phyloP scores from a whole-genome alignment of 2,797 vertebrate species.

The Chelmon rostratus region DNA sequence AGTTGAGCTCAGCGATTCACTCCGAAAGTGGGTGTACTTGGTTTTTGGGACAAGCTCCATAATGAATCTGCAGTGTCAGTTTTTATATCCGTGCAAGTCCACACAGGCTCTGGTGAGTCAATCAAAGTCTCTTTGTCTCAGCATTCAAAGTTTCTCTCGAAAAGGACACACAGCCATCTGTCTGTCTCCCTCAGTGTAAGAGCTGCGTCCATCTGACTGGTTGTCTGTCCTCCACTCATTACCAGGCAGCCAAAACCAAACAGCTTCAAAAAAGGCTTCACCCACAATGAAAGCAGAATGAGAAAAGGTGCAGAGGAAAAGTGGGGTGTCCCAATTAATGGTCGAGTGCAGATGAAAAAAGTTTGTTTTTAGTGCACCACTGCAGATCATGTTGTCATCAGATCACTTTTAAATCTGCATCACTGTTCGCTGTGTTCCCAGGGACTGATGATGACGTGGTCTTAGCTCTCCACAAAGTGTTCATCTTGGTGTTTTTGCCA shows the following conservation, averaged over 20 bases:
- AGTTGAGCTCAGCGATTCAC: slow-evolving; percentile 92
- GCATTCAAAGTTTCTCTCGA: slow-evolving; percentile 71
- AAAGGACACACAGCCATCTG: slow-evolving; percentile 68
- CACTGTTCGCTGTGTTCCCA: slow-evolving; percentile 58
- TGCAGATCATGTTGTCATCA: slow-evolving; percentile 73
- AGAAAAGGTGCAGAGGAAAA: slow-evolving; percentile 51
- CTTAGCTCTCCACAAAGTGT: slow-evolving; percentile 46
- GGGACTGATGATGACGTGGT: slow-evolving; percentile 48
- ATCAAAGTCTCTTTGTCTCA: slow-evolving; percentile 73
- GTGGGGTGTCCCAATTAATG: slow-evolving; percentile 54
- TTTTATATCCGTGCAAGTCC: slow-evolving; percentile 65
- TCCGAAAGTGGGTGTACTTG: slow-evolving; percentile 96
- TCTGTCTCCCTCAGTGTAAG: slow-evolving; percentile 61
- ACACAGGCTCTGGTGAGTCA: slow-evolving; percentile 63
- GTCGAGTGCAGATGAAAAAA: slow-evolving; percentile 56
- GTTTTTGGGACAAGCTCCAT: slow-evolving; percentile 96
- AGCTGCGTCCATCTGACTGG: slow-evolving; percentile 67
- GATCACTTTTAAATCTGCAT: slow-evolving; percentile 58
- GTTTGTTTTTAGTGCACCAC: slow-evolving; percentile 65
- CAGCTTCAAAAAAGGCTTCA: slow-evolving; percentile 56
- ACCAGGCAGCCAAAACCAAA: slow-evolving; percentile 55
- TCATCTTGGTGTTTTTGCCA: slow-evolving; percentile 57
- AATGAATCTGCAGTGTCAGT: slow-evolving; percentile 64
- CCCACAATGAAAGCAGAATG: slow-evolving; percentile 53
- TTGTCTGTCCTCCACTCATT: slow-evolving; percentile 59